Percentiles rank a stretch among this genome's conserved stretches.
These are phyloP conservation scores for Zelostemma sp. DNA, from an alignment of 1,140 invertebrate genomes.

Conservation along the genomic window DNA sequence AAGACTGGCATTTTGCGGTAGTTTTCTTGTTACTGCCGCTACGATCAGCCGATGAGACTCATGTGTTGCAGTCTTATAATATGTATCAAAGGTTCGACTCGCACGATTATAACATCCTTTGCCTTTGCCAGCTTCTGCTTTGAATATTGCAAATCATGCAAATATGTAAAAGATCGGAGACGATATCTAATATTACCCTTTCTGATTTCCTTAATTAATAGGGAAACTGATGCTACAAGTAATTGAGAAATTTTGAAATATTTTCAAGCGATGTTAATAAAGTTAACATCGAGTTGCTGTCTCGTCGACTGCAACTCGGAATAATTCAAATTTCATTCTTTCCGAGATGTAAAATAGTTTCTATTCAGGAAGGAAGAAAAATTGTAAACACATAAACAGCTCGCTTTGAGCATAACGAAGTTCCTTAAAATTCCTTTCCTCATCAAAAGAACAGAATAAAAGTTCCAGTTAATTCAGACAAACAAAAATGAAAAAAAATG, in stretches of 20 bases:
- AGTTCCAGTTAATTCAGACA: constrained; percentile 28
- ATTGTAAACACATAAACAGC: constrained; percentile 17
- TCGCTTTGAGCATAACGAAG: constrained; percentile 34
- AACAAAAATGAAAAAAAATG: constrained; percentile 35
- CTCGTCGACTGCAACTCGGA: too few relatives aligned
- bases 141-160: constrained; percentile 47
- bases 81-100: constrained; percentile 36
- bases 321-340: too few relatives aligned
- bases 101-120: constrained; percentile 17
- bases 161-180: constrained; percentile 39
- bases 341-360: not conserved
- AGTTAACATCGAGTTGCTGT: too few relatives aligned
- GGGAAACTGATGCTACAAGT: too few relatives aligned
- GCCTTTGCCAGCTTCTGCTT: constrained; percentile 15
- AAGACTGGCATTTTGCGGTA: too few relatives aligned
- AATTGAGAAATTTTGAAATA: too few relatives aligned
- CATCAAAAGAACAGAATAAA: constrained; percentile 40
- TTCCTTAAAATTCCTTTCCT: constrained; percentile 24
- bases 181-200: constrained; percentile 41
- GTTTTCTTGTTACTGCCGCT: too few relatives aligned
- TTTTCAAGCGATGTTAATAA: too few relatives aligned
- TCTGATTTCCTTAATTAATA: constrained; percentile 29
- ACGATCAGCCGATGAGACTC: not conserved
- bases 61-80: constrained; percentile 27
- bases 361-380: constrained; percentile 7